phyloP scores from a whole-genome alignment of 2,888 invertebrate species.

The Therioaphis trifolii region DNA sequence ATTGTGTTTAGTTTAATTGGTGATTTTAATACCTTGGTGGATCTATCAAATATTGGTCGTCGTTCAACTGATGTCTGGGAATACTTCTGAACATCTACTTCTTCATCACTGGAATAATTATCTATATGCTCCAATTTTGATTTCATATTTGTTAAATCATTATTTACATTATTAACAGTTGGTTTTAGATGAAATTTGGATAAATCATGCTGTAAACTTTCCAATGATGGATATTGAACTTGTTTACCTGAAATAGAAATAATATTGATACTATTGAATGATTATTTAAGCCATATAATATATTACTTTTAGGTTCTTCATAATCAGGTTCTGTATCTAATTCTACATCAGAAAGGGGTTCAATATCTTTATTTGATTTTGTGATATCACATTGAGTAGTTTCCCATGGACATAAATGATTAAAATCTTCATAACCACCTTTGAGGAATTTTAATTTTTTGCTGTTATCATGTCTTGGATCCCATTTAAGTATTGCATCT shows the following conservation, averaged over 20 bases:
- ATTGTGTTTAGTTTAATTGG: background rate
- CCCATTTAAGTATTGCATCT: slow-evolving; percentile 52
- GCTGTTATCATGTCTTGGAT: slow-evolving; percentile 28
- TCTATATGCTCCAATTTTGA: slow-evolving; percentile 21
- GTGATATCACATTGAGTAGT: slow-evolving; percentile 25
- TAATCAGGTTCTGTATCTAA: slow-evolving; percentile 15
- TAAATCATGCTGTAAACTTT: slow-evolving; percentile 8
- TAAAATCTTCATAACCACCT: slow-evolving; percentile 61
- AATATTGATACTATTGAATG: background rate
- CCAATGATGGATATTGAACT: slow-evolving; percentile 49
- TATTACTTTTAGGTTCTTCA: slow-evolving; percentile 36
- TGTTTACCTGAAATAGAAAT: slow-evolving; percentile 23
- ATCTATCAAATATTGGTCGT: slow-evolving; percentile 59
- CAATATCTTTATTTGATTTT: slow-evolving; percentile 18
- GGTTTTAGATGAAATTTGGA: background rate
- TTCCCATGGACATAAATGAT: slow-evolving; percentile 51
- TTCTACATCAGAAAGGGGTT: slow-evolving; percentile 8
- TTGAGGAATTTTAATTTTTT: slow-evolving; percentile 58
- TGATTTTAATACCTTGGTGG: slow-evolving; percentile 59
- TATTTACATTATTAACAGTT: background rate
- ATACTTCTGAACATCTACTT: slow-evolving; percentile 8
- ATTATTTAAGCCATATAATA: background rate
- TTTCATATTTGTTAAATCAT: slow-evolving; percentile 28
- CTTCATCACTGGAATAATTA: slow-evolving; percentile 50
- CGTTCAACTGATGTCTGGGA: background rate